Base-by-base conservation (phyloP, 2,113 vertebrate genomes). In the Callipepla californica region DNA sequence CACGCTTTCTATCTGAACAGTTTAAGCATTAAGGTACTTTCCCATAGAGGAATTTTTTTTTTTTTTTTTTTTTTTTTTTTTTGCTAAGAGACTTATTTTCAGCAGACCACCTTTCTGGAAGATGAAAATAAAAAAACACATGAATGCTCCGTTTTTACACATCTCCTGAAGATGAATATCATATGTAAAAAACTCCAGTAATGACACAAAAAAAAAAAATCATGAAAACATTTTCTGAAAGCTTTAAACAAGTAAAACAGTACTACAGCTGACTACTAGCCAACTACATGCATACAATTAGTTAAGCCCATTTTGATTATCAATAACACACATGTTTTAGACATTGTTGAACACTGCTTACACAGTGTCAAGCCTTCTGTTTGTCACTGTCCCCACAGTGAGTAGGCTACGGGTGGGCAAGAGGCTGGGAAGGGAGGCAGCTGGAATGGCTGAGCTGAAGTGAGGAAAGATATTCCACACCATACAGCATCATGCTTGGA, bases 401-500 rank as follows among this genome's bases (percentile, higher is more conserved):
- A 45, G 38, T 1, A 79, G 57, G 21, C n/a, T 72, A 26, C 20
- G 26, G 5, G 13, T 17, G 5, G n/a, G 6, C 42, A 81, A 78
- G 42, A 70, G 6, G 65, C 21, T 86, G 77, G 65, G n/a, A 88
- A 17, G 19, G 16, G 13, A 76, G 22, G 61, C 32, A 93, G 53
- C 18, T 1, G 0, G 30, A 48, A 69, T 30, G 83, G 50, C 20
- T 78, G 77, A 75, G 42, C 78, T 53, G 15, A 62, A 58, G 63
- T 62, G 51, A 83, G 34, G 32, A 40, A 34, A 34, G 16, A 68
- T 7, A 50, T 22, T 78, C 61, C 12, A 32, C 7, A 42, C 17
- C 38, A 34, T 9, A 22, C 0, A 53, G 28, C 1, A 1, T 40
- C 73, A 91, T 1, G 1, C 34, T n/a, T 2, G 4, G 26, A 40